A percentile compares a stretch with the other conserved stretches of the same genome.
Evolutionary conservation across 1,140 invertebrate genomes (phyloP).

Genomic region (Nasonia giraulti): DNA sequence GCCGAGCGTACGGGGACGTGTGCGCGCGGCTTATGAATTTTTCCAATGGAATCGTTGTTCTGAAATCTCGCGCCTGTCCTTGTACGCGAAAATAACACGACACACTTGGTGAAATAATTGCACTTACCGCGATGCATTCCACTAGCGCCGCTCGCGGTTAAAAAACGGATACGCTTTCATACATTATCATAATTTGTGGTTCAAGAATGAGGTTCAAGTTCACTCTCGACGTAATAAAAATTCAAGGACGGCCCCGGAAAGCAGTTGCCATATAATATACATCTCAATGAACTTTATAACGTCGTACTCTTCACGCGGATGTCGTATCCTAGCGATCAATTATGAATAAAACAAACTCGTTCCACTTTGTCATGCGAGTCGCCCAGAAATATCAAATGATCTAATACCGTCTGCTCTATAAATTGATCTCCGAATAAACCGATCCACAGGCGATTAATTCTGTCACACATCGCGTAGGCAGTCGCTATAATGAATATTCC

Average conservation of each 20-base stretch:
- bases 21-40: neutral
- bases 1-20: neutral
- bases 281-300: neutral
- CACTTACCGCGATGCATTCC: neutral
- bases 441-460: neutral
- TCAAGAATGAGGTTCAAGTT: constrained; percentile 1
- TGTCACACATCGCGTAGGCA: neutral
- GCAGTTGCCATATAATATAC: neutral
- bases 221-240: neutral
- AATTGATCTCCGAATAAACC: neutral
- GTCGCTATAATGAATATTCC: neutral
- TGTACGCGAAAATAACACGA: neutral
- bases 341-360: neutral
- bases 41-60: neutral
- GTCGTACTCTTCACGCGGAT: neutral
- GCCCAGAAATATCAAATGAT: neutral
- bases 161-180: neutral
- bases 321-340: neutral
- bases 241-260: neutral
- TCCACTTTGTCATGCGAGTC: neutral
- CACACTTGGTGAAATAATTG: neutral
- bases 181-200: constrained; percentile 19
- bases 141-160: neutral
- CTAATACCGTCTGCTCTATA: neutral
- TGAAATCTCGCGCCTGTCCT: neutral